These are phyloP conservation scores for Drosophila picticornis DNA, from an alignment of 2,888 invertebrate genomes.

Conservation along the genomic window DNA sequence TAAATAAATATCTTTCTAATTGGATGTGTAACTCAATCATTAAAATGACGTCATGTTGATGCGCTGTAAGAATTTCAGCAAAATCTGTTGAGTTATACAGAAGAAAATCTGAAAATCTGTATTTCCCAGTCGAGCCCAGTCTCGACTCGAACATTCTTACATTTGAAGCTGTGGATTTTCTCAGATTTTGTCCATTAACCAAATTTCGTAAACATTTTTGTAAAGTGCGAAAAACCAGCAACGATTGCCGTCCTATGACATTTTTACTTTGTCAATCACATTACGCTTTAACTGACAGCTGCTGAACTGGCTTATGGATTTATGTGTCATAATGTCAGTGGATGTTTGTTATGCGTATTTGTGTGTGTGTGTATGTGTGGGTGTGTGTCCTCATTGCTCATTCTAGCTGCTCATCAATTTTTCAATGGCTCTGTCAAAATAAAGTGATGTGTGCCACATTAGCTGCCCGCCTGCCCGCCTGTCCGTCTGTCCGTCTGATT, in stretches of 20 bases:
- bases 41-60: neutral
- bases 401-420: constrained; percentile 59
- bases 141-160: neutral
- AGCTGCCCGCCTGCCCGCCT: constrained; percentile 42
- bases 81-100: neutral
- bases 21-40: neutral
- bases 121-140: neutral
- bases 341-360: neutral
- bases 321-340: constrained; percentile 35
- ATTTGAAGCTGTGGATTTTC: neutral
- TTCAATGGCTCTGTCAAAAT: constrained; percentile 59
- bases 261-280: constrained; percentile 26
- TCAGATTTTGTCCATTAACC: neutral
- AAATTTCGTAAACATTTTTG: neutral
- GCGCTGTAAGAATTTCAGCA: neutral
- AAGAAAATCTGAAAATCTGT: neutral
- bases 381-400: constrained; percentile 39
- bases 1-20: neutral
- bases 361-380: neutral
- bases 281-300: constrained; percentile 45
- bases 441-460: constrained; percentile 52
- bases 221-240: neutral
- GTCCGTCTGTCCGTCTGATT: constrained; percentile 1
- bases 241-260: constrained; percentile 14
- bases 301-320: constrained; percentile 29